These are phyloP conservation scores for Boulengeromyrus knoepffleri DNA, from an alignment of 2,113 vertebrate species.

Conservation along the genomic window DNA sequence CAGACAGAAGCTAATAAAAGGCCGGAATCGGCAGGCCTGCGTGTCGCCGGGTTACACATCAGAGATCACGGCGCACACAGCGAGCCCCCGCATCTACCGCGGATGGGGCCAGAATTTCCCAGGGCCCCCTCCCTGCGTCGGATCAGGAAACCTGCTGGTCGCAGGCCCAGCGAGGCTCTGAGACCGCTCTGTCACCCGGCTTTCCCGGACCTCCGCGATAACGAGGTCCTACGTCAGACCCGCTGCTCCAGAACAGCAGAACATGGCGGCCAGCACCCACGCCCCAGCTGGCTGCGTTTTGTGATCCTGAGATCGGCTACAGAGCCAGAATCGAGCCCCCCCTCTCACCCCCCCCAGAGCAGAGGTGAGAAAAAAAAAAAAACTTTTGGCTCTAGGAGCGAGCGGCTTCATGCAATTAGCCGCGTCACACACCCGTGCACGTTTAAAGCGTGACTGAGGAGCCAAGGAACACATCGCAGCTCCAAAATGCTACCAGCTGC, in stretches of 20 bases:
- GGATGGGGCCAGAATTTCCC: background rate
- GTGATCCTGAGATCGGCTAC: background rate
- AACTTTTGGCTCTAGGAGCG: background rate
- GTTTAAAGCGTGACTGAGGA: background rate
- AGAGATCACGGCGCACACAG: background rate
- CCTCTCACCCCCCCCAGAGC: background rate
- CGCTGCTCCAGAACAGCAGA: background rate
- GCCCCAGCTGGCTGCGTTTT: background rate
- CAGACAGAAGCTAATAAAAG: background rate
- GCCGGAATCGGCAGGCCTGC: background rate
- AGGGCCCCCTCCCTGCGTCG: background rate
- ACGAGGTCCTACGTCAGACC: background rate
- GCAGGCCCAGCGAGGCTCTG: background rate
- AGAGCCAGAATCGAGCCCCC: background rate
- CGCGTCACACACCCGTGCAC: background rate
- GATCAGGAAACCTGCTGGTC: background rate
- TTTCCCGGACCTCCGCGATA: background rate
- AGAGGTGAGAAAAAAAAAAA: background rate
- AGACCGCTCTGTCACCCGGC: background rate
- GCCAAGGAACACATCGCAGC: background rate
- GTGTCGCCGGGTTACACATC: background rate
- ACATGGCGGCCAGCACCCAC: background rate
- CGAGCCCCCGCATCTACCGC: background rate
- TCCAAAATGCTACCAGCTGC: slow-evolving; percentile 26
- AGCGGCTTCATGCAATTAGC: background rate